Base-by-base conservation (phyloP, 2,888 invertebrate genomes). In the Cyaniris semiargus region DNA sequence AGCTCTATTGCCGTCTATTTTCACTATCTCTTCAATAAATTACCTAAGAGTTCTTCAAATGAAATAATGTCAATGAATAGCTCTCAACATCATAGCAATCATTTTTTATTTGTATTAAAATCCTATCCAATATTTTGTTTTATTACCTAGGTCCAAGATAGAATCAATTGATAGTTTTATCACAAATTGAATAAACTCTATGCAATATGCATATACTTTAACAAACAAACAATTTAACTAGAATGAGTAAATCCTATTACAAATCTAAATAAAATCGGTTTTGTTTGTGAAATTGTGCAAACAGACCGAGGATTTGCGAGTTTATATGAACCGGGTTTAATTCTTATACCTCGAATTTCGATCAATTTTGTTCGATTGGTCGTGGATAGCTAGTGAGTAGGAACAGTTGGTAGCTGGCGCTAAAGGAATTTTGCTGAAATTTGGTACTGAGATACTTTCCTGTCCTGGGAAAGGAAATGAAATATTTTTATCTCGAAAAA, bases 51-150 rank as follows among this genome's bases (percentile, higher is more conserved):
- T 56, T 18, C 56, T 56, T n/a, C n/a, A 56, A 56, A 56, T n/a
- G 18, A n/a, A 56, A 56, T n/a, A 56, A n/a, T 56, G 56, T 56
- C n/a, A 56, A 56, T 56, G 56, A 56, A 56, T 56, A 56, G 56
- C n/a, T 18, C n/a, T 56, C 7, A n/a, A 1, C n/a, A n/a, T 56
- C n/a, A 56, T n/a, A n/a, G 18, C 3, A 18, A 6, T n/a, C 1
- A 2, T 18, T 53, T 18, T 56, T 53, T 53, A 53, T 53, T 53
- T 6, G 1, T 53, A 53, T 53, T 18, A 53, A 4, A 53, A 53
- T 53, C 5, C 53, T 53, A 53, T 44, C 0, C 44, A 44, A 44
- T 44, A 44, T 13, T 44, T 44, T 44, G 44, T 44, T 44, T 44
- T 3, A 44, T 10, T 3, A 44, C 0, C 44, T 44, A 44, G 44